Percentiles rank a stretch among this genome's conserved stretches.
These are phyloP conservation scores for Graptemys geographica DNA, from an alignment of 2,797 vertebrate genomes.

Conservation along the genomic window DNA sequence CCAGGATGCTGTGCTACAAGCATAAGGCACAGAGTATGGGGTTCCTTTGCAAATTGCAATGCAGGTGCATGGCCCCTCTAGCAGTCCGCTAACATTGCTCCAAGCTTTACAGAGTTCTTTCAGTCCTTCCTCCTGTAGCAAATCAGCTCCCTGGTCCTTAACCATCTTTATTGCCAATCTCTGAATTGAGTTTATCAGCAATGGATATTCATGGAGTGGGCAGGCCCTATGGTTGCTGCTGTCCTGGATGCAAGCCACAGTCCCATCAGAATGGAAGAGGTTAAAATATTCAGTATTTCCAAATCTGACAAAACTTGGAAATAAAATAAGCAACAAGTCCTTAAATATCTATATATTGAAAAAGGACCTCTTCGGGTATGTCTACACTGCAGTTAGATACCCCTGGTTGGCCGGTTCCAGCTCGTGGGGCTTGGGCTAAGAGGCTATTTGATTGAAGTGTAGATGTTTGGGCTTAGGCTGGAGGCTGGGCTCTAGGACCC, in stretches of 20 bases:
- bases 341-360: background rate
- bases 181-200: background rate
- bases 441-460: background rate
- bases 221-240: background rate
- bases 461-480: background rate
- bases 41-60: no score
- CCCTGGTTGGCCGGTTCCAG: no score
- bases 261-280: background rate
- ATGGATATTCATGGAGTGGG: accelerated
- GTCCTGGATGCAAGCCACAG: background rate
- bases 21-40: no score
- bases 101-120: no score
- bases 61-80: no score
- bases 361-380: background rate
- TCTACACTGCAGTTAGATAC: no score
- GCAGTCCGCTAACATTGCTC: no score
- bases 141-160: no score
- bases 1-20: no score
- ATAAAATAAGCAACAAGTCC: background rate
- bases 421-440: background rate
- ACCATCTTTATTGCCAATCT: background rate
- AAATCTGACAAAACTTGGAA: background rate
- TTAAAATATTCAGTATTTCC: background rate
- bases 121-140: no score
- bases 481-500: no score